These are phyloP conservation scores for Bimastos eiseni DNA, from an alignment of 2,888 invertebrate species.

Conservation along the genomic window DNA sequence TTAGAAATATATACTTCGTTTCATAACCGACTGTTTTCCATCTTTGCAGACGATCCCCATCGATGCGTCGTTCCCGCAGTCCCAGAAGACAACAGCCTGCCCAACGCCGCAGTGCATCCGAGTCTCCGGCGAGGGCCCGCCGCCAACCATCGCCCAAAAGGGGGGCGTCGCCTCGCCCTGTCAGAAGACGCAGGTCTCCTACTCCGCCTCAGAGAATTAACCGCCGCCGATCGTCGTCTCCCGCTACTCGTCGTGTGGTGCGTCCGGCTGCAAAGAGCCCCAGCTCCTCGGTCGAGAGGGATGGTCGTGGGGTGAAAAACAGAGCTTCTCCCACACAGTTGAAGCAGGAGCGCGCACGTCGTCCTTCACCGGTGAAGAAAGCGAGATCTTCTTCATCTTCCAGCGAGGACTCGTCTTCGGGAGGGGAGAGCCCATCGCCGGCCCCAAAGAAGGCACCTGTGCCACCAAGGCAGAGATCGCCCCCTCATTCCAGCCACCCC, in stretches of 20 bases:
- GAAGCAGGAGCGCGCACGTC: neutral
- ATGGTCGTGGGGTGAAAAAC: neutral
- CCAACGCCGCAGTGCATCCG: conserved; percentile 26
- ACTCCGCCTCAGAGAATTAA: neutral
- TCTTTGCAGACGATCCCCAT: neutral
- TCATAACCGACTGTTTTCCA: neutral
- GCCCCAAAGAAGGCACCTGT: neutral
- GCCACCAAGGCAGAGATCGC: neutral
- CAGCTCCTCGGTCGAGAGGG: neutral
- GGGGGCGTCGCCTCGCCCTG: conserved; percentile 29
- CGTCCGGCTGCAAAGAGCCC: neutral
- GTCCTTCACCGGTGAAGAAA: neutral
- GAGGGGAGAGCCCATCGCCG: neutral
- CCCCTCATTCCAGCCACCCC: neutral
- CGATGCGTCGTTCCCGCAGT: neutral
- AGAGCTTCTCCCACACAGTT: neutral
- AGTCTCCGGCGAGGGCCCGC: conserved; percentile 37
- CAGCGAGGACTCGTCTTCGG: conserved; percentile 13
- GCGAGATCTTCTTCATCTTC: neutral
- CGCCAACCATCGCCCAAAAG: conserved; percentile 32
- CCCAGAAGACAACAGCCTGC: neutral
- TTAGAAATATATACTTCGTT: neutral
- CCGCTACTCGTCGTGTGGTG: conserved; percentile 14
- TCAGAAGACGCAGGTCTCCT: conserved; percentile 34
- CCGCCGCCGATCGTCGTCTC: conserved; percentile 16